Base-by-base conservation (phyloP, 2,113 vertebrate species). In the Halcyon senegalensis region DNA sequence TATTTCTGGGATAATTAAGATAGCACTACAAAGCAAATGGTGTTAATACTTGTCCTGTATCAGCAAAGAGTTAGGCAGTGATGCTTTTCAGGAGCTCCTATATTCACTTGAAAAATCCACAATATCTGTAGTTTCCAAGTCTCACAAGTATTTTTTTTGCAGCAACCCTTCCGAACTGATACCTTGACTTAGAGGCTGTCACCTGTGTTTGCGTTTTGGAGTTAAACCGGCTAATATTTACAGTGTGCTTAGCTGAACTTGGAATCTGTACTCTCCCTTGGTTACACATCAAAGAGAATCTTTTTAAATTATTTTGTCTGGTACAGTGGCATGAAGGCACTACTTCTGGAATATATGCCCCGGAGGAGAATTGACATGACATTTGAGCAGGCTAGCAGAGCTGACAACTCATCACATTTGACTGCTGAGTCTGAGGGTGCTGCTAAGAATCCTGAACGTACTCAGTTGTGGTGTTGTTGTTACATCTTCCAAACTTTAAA, bases 191-290 rank as follows among this genome's bases (percentile, higher is more conserved):
- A 31, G 3, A 67, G 44, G n/a, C 74, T 91, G 73, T 89, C 91
- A 55, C 69, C 87, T 90, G 53, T 64, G 28, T 64, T 95, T 91
- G 60, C 62, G 81, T 90, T 79, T n/a, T 60, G 73, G 43, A 82
- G 62, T 56, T 92, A 68, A 84, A 92, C 39, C 59, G 43, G 35
- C 62, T 93, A 27, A 83, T 87, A 80, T 93, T 96, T 81, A 41
- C 77, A 85, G 14, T 6, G 7, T 53, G 48, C 83, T 85, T 69
- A 80, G 43, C 93, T 94, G 91, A 93, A 83, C 85, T 55, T 41
- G 50, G 88, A 92, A 37, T 56, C 64, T 75, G 21, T 74, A n/a
- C 35, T 84, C 53, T 84, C 79, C 64, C 16, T 23, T 87, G 89
- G 87, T 72, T 87, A 20, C 51, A 35, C 63, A 81, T 72, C 83